Base-by-base conservation (phyloP, 2,888 invertebrate species). In the Tenthredo amoena region DNA sequence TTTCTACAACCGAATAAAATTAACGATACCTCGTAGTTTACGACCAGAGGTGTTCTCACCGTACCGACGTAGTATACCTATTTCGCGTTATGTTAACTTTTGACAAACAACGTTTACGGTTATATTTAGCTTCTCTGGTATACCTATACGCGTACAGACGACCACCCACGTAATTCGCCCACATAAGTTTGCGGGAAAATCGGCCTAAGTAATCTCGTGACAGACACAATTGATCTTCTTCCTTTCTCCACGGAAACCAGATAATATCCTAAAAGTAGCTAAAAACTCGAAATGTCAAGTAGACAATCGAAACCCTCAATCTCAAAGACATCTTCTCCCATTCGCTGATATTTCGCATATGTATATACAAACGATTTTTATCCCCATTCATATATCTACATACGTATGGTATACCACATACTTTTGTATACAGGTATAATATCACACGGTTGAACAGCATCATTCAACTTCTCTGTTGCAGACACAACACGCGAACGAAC, bases 161-260 rank as follows among this genome's bases (percentile, higher is more conserved):
- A 71, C 71, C 37, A 37, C 71, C 71, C 37, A 71, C 71, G 15
- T 31, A 15, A 71, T 26, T 71, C 71, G 71, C 71, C 71, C 71
- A 71, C 71, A 34, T 37, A 2, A 37, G 9, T 68, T 62, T 21
- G 62, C 26, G 31, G 4, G 15, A 31, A 5, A 71, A 71, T 37
- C 15, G 18, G 18, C n/a, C n/a, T 21, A 62, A 71, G 18, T 34
- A 37, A 71, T 37, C 5, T 37, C n/a, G 18, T 37, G 26, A 62
- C 37, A 71, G 26, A 62, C 37, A n/a, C 34, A 71, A 1, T 71
- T 71, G 37, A 68, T 68, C 31, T 68, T 26, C 10, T 55, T n/a
- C n/a, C 55, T 55, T n/a, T 7, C 6, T 55, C n/a, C 68, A 26
- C 9, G 15, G 12, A 10, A 68, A 68, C 12, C 1, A 26, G 21